phyloP scores from a whole-genome alignment of 2,797 vertebrate species.

The Acipenser oxyrinchus region DNA sequence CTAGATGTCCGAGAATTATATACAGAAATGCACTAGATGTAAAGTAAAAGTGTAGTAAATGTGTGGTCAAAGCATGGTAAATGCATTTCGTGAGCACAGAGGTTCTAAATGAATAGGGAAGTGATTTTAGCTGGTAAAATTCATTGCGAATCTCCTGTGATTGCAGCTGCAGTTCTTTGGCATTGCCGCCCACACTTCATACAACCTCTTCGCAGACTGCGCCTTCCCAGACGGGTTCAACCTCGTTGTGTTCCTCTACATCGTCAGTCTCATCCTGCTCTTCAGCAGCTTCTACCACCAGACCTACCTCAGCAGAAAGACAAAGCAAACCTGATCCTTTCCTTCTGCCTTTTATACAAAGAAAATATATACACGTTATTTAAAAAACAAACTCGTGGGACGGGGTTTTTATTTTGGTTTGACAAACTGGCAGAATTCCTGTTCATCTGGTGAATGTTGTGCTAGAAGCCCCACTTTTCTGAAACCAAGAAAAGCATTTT shows the following conservation, averaged over 20 bases:
- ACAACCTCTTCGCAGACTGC: constrained; percentile 55
- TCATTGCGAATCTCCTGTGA: not conserved
- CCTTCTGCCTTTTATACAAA: not conserved
- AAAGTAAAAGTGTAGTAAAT: too few species aligned
- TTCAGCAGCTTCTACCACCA: constrained; percentile 56
- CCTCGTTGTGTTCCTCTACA: constrained; percentile 37
- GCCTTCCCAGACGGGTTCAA: constrained; percentile 52
- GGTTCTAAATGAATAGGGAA: too few species aligned
- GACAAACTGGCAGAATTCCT: not conserved
- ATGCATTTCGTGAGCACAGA: too few species aligned
- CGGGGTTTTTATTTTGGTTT: not conserved
- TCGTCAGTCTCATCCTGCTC: constrained; percentile 54
- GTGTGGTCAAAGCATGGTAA: too few species aligned
- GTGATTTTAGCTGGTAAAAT: too few species aligned
- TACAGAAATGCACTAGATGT: too few species aligned
- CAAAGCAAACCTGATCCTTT: constrained; percentile 38
- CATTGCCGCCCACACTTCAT: constrained; percentile 49
- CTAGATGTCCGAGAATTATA: too few species aligned
- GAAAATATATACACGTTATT: too few species aligned
- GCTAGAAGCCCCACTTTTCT: too few species aligned
- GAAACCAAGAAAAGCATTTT: too few species aligned
- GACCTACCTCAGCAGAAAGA: constrained; percentile 40
- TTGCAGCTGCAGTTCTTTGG: constrained; percentile 55
- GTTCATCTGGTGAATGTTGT: too few species aligned
- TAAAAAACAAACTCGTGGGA: too few species aligned